A percentile compares a stretch with the other conserved stretches of the same genome.
Conservation (phyloP, 1,140 invertebrate genomes). For the Drosophila virilis region DNA sequence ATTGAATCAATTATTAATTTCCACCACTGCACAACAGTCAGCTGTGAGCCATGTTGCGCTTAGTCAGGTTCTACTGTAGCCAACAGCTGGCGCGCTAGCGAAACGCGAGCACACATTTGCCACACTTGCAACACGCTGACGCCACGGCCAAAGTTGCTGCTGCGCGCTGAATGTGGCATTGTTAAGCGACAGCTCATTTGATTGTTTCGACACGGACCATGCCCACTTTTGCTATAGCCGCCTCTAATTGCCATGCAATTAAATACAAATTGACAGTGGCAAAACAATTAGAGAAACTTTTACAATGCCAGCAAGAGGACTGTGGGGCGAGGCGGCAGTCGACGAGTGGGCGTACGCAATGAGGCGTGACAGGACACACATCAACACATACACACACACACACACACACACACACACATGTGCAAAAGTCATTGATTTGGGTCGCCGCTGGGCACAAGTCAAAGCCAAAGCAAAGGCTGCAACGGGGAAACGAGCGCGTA, state of each 20-base stretch:
- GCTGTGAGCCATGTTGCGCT: neutral
- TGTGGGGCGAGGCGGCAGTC: neutral
- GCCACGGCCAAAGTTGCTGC: neutral
- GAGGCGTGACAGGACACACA: slow-evolving; percentile 53
- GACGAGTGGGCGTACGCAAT: slow-evolving; percentile 46
- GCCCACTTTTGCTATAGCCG: slow-evolving; percentile 4
- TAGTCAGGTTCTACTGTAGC: neutral
- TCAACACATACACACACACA: slow-evolving; percentile 14
- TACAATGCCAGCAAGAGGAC: slow-evolving; percentile 7
- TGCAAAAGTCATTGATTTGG: slow-evolving; percentile 35
- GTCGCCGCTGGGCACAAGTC: slow-evolving; percentile 34
- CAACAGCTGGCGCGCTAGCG: neutral
- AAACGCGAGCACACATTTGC: neutral
- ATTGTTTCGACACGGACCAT: slow-evolving; percentile 50
- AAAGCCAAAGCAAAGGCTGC: slow-evolving; percentile 39
- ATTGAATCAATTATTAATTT: slow-evolving; percentile 1
- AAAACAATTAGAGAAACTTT: slow-evolving; percentile 69
- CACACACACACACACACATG: slow-evolving; percentile 15
- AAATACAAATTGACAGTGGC: slow-evolving; percentile 74
- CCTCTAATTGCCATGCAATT: slow-evolving; percentile 69
- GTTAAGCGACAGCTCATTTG: slow-evolving; percentile 44
- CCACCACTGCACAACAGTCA: neutral
- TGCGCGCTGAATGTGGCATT: slow-evolving; percentile 8
- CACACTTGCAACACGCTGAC: neutral
- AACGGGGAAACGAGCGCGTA: neutral